Conservation (phyloP, 2,888 invertebrate genomes). For the Apamea sordens region DNA sequence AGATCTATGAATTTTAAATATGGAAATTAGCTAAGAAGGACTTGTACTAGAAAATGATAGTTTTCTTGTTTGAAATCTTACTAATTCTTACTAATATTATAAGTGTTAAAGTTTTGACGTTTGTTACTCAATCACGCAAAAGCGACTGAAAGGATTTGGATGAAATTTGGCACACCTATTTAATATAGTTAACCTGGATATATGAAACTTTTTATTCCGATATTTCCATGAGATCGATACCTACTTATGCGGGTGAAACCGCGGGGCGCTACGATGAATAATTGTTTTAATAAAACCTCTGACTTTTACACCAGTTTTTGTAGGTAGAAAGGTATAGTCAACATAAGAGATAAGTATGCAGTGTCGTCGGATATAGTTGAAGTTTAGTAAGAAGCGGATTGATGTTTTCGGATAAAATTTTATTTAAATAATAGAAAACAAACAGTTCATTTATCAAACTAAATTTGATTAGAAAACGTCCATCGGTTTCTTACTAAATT, state of each 20-base stretch:
- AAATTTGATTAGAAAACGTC: too few species aligned
- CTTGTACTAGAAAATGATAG: neutral
- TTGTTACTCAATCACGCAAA: neutral
- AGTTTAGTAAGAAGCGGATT: too few species aligned
- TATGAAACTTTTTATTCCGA: neutral
- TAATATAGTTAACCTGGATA: too few species aligned
- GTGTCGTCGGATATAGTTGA: too few species aligned
- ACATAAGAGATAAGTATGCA: too few species aligned
- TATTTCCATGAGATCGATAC: neutral
- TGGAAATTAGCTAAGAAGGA: neutral
- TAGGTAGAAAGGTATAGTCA: too few species aligned
- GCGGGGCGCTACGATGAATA: neutral
- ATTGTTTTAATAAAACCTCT: neutral
- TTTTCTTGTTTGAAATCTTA: neutral
- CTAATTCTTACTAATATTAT: neutral
- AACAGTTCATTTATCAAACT: too few species aligned
- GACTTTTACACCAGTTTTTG: neutral
- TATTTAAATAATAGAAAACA: too few species aligned
- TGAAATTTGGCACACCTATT: neutral
- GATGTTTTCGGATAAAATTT: too few species aligned
- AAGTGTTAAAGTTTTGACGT: neutral
- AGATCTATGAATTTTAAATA: too few species aligned
- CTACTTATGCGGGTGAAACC: neutral
- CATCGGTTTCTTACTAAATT: too few species aligned
- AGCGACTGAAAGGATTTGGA: neutral